These are phyloP conservation scores for Ageneiosus marmoratus DNA, from an alignment of 2,113 vertebrate species.

Conservation along the genomic window DNA sequence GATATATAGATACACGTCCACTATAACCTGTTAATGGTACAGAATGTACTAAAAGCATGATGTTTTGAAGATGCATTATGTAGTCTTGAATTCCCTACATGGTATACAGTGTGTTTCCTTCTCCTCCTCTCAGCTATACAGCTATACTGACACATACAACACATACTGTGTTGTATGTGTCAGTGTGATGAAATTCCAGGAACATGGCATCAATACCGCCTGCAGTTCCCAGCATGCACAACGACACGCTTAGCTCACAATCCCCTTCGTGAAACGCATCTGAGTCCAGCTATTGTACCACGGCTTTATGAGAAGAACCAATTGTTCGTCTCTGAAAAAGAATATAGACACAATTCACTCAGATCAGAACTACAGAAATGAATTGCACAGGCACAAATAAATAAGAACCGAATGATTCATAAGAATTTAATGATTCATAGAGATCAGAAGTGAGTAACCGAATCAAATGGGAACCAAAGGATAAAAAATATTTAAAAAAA, in stretches of 20 bases:
- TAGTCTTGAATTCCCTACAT: not conserved
- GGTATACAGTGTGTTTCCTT: not conserved
- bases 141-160: too few relatives aligned
- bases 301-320: not conserved
- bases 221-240: constrained; percentile 28
- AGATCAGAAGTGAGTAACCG: not conserved
- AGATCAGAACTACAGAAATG: not conserved
- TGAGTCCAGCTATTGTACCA: constrained; percentile 30
- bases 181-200: constrained; percentile 19
- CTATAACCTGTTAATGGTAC: not conserved
- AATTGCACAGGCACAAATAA: not conserved
- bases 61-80: not conserved
- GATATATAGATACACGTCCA: too few relatives aligned
- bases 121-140: too few relatives aligned
- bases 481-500: not conserved
- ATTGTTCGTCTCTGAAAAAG: not conserved
- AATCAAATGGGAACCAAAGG: not conserved
- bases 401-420: not conserved
- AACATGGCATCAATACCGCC: constrained; percentile 30
- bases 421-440: not conserved
- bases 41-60: not conserved
- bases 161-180: not conserved
- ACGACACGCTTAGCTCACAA: constrained; percentile 25
- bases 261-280: constrained; percentile 27
- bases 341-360: not conserved